Base-by-base conservation (phyloP, 2,113 vertebrate species). In the Burhinus bistriatus region DNA sequence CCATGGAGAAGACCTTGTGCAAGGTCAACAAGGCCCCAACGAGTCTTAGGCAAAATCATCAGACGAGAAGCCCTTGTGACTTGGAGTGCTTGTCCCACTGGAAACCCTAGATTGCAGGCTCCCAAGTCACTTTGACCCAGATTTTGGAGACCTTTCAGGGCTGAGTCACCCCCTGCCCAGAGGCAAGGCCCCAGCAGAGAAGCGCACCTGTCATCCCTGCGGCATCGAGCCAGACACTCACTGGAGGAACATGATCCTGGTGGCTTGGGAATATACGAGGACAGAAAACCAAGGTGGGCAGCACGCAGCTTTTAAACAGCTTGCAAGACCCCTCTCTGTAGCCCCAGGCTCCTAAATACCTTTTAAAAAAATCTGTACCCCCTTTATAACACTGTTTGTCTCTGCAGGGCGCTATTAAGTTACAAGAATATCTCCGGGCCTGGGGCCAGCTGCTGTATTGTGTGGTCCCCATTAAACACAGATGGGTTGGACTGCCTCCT, bases 391-490 rank as follows among this genome's bases (percentile, higher is more conserved):
- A 29, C 66, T n/a, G 62, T 25, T 80, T 65, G 62, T 70, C 92
- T 94, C 95, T 5, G 4, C 85, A 86, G 95, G 90, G 51, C 0
- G 4, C 83, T 88, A 80, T 94, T 90, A 95, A 94, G 68, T 93
- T 93, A 88, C 95, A 85, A 93, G 71, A 86, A 13, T 85, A 95
- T 88, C 92, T 70, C 93, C 1, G 47, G 95, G 95, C 88, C 82
- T 0, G 1, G 71, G 85, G 95, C 96, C 96, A 96, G 95, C 88
- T 66, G 83, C 79, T n/a, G 1, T 54, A 77, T 75, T 90, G 93
- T 93, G 95, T 91, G 93, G 92, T 96, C 96, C 75, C 93, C 75
- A 77, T 95, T 86, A 95, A 87, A 93, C n/a, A 80, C 82, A 94
- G 92, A 83, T 69, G 83, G 93, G 88, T 83, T 3, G 0, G 90